A percentile compares a stretch with the other conserved stretches of the same genome.
These are phyloP conservation scores for Ochotona curzoniae DNA, from an alignment of 2,113 vertebrate species.

Conservation along the genomic window DNA sequence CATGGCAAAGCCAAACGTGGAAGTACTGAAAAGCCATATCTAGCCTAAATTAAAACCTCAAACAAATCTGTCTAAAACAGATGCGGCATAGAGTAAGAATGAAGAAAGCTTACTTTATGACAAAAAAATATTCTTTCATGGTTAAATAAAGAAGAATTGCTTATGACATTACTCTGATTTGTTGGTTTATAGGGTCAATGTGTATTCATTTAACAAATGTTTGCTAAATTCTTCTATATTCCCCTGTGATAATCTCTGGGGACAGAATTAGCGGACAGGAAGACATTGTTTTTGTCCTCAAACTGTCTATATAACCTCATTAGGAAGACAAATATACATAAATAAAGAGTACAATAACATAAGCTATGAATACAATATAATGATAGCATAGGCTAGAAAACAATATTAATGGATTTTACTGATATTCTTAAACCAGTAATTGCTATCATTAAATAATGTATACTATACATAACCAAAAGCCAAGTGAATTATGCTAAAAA, in stretches of 20 bases:
- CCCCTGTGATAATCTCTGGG: neutral
- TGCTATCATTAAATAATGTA: constrained; percentile 11
- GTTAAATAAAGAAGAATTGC: neutral
- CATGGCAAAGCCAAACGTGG: neutral
- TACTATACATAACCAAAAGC: constrained; percentile 31
- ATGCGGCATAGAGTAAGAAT: neutral
- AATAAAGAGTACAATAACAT: constrained; percentile 32
- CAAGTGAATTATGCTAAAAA: constrained; percentile 33
- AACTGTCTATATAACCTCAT: constrained; percentile 42
- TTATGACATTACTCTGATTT: constrained; percentile 3
- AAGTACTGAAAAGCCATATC: constrained; percentile 10
- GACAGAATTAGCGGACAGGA: neutral
- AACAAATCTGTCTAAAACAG: constrained; percentile 17
- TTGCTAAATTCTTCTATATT: constrained; percentile 38
- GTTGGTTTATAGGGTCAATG: constrained; percentile 57
- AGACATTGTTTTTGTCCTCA: neutral
- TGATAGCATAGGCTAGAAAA: constrained; percentile 4
- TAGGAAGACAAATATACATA: constrained; percentile 13
- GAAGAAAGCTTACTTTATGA: neutral
- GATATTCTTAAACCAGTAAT: constrained; percentile 8
- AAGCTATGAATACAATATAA: constrained; percentile 31
- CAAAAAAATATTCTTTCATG: neutral
- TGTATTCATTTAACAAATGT: constrained; percentile 23
- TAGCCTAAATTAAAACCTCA: constrained; percentile 44
- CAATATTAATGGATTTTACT: neutral